Evolutionary conservation across 2,113 vertebrate genomes (phyloP).

Genomic region (Microcebus lehilahytsara): DNA sequence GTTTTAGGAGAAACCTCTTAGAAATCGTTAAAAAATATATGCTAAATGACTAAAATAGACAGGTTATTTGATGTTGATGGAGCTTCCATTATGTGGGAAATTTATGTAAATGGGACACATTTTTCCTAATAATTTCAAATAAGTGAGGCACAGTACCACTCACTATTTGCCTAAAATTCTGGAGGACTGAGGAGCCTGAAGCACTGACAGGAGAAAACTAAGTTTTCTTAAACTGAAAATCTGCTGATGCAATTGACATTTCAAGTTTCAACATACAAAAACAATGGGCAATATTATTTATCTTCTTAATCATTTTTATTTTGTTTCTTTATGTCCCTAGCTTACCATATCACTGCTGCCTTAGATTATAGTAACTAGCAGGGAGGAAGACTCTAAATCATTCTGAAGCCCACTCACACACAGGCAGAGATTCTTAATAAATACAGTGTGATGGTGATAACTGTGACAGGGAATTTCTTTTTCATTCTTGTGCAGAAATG

Average conservation of each 20-base stretch:
- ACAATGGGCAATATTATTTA: not conserved
- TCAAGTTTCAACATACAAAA: not conserved
- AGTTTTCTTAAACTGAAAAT: not conserved
- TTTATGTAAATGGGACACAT: not conserved
- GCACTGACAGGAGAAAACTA: not conserved
- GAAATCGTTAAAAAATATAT: not conserved
- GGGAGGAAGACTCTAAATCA: not conserved
- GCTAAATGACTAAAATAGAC: not conserved
- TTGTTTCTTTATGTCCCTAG: not conserved
- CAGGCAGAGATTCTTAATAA: not conserved
- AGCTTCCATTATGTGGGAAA: not conserved
- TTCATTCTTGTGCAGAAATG: not conserved
- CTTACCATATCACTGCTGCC: not conserved
- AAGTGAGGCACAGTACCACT: not conserved
- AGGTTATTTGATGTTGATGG: accelerated
- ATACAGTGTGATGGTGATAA: not conserved
- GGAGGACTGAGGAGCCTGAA: too few relatives aligned
- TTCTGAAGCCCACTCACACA: not conserved
- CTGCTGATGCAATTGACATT: not conserved
- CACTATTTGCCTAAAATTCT: not conserved
- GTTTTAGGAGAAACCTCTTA: not conserved
- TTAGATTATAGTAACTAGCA: not conserved
- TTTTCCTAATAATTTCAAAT: not conserved
- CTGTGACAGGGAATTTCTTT: not conserved
- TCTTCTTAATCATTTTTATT: not conserved